Evolutionary conservation across 2,797 vertebrate genomes (phyloP).

Genomic region (Sus cebifrons): DNA sequence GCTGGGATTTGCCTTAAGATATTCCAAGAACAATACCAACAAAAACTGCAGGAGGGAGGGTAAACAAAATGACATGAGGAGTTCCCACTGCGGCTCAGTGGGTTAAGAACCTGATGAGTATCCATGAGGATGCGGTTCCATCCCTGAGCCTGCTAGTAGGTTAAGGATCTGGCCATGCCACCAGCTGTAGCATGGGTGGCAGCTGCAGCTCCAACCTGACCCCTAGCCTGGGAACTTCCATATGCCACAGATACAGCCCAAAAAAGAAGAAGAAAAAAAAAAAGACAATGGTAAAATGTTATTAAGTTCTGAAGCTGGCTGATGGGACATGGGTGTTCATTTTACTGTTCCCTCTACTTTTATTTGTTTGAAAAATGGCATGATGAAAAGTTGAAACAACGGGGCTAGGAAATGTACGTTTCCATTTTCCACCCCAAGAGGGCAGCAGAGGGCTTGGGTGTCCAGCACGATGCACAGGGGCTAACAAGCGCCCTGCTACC

Average conservation of each 20-base stretch:
- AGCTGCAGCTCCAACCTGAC: too few species aligned
- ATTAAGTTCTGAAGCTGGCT: not conserved
- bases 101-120: too few species aligned
- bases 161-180: too few species aligned
- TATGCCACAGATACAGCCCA: too few species aligned
- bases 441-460: not conserved
- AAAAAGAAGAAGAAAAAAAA: too few species aligned
- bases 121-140: too few species aligned
- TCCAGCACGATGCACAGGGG: not conserved
- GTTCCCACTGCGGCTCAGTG: too few species aligned
- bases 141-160: too few species aligned
- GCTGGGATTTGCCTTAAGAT: constrained; percentile 29
- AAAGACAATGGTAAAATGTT: not conserved
- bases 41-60: not conserved
- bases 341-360: not conserved
- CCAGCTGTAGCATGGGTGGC: too few species aligned
- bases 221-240: too few species aligned
- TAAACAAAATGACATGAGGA: not conserved
- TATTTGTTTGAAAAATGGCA: not conserved
- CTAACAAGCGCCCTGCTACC: not conserved
- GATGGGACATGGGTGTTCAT: not conserved
- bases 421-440: not conserved
- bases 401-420: not conserved
- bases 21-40: not conserved
- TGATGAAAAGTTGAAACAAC: not conserved